These are phyloP conservation scores for Ernsta delagoae DNA, from an alignment of 2,888 invertebrate genomes.

Conservation along the genomic window DNA sequence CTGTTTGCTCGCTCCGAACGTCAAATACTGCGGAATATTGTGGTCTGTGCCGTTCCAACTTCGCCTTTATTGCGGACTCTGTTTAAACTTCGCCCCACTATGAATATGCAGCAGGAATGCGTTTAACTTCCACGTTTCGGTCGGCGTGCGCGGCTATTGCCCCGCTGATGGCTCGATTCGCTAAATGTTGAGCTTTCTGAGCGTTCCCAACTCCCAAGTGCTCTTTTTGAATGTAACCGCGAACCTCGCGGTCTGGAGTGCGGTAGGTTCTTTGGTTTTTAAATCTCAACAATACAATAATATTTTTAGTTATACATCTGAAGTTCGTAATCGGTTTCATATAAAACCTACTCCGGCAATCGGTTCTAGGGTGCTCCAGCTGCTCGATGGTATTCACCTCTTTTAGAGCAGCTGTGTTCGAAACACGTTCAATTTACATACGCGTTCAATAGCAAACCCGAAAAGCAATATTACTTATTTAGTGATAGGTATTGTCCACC, in stretches of 20 bases:
- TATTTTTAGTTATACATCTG: conserved; percentile 18
- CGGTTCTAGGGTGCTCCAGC: conserved; percentile 22
- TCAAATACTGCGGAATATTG: conserved; percentile 69
- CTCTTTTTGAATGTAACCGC: conserved; percentile 36
- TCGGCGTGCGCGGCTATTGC: conserved; percentile 51
- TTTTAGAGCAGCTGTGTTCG: background rate
- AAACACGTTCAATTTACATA: conserved; percentile 3
- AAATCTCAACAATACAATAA: conserved; percentile 32
- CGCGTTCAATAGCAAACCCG: background rate
- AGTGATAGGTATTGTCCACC: no score
- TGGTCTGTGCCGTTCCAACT: conserved; percentile 51
- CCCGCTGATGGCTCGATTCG: conserved; percentile 39
- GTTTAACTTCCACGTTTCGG: conserved; percentile 52
- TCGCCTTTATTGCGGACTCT: conserved; percentile 66
- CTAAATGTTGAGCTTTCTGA: conserved; percentile 32
- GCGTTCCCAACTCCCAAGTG: conserved; percentile 42
- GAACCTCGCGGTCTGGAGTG: conserved; percentile 23
- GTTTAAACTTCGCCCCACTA: conserved; percentile 60
- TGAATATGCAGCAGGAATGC: conserved; percentile 72
- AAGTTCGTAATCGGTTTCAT: conserved; percentile 21
- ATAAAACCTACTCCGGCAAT: conserved; percentile 32
- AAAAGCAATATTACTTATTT: background rate
- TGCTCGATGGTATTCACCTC: conserved; percentile 2
- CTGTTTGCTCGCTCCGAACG: conserved; percentile 72
- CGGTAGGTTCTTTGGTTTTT: conserved; percentile 28